These are phyloP conservation scores for Alexandromys oeconomus DNA, from an alignment of 2,797 vertebrate genomes.

Conservation along the genomic window DNA sequence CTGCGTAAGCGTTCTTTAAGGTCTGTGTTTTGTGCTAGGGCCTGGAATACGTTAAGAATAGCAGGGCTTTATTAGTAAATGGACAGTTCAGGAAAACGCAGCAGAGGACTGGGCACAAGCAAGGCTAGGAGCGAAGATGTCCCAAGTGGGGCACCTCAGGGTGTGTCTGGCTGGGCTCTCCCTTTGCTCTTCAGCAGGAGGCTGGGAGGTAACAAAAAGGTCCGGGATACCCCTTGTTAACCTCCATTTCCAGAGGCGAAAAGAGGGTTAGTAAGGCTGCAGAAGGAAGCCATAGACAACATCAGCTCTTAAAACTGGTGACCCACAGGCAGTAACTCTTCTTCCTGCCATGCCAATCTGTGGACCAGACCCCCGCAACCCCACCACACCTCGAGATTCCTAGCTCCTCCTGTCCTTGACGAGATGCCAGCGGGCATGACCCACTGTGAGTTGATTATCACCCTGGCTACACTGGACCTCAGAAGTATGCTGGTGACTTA, in stretches of 20 bases:
- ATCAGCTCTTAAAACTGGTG: neutral
- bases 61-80: slow-evolving; percentile 81
- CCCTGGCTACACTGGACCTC: neutral
- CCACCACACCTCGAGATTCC: neutral
- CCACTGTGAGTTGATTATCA: slow-evolving; percentile 16
- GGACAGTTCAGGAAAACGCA: neutral
- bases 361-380: neutral
- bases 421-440: neutral
- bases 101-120: neutral
- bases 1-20: slow-evolving; percentile 97
- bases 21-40: slow-evolving; percentile 97
- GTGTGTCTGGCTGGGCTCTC: neutral
- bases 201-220: neutral
- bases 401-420: neutral
- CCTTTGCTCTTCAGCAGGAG: neutral
- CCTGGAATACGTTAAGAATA: slow-evolving; percentile 92
- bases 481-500: neutral
- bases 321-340: accelerated
- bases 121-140: neutral
- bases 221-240: neutral
- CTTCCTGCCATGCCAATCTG: neutral
- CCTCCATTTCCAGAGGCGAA: neutral
- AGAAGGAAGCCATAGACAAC: neutral
- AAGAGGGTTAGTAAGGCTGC: neutral
- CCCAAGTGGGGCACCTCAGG: neutral